A percentile compares a stretch with the other conserved stretches of the same genome.
phyloP scores from a whole-genome alignment of 1,140 invertebrate genomes.

The Polypedilum pembai region DNA sequence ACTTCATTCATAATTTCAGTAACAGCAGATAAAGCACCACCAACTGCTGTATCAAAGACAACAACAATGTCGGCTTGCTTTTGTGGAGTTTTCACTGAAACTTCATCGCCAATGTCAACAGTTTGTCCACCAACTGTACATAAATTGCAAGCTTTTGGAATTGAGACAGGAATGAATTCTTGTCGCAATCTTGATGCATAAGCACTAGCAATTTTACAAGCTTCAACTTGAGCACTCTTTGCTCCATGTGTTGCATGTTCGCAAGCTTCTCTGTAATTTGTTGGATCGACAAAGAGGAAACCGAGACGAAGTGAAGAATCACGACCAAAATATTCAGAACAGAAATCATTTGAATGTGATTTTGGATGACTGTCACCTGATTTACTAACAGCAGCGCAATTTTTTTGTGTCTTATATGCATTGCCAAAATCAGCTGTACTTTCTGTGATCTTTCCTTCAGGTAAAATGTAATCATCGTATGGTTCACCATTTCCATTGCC shows the following conservation, averaged over 20 bases:
- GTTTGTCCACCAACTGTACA: constrained; percentile 50
- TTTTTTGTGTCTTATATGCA: constrained; percentile 54
- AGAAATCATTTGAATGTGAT: constrained; percentile 42
- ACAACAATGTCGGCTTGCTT: constrained; percentile 67
- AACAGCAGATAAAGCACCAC: constrained; percentile 37
- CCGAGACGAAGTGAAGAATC: constrained; percentile 50
- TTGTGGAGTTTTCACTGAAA: constrained; percentile 57
- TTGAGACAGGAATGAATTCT: constrained; percentile 45
- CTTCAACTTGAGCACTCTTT: constrained; percentile 44
- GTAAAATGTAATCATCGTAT: constrained; percentile 68
- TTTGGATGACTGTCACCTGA: constrained; percentile 46
- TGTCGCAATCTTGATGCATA: constrained; percentile 52
- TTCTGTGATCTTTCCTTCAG: constrained; percentile 57
- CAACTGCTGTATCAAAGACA: constrained; percentile 55
- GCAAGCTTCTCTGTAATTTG: constrained; percentile 54
- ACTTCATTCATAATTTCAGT: constrained; percentile 35
- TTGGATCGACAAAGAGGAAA: constrained; percentile 41
- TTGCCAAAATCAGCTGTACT: constrained; percentile 59
- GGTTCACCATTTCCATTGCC: constrained; percentile 83
- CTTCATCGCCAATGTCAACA: constrained; percentile 49
- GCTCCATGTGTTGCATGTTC: constrained; percentile 48
- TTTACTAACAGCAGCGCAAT: constrained; percentile 49
- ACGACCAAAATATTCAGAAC: constrained; percentile 57
- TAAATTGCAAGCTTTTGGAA: constrained; percentile 54
- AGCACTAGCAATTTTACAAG: constrained; percentile 51